Evolutionary conservation across 1,140 invertebrate genomes (phyloP).

Genomic region (Rhyacophila brunnea): DNA sequence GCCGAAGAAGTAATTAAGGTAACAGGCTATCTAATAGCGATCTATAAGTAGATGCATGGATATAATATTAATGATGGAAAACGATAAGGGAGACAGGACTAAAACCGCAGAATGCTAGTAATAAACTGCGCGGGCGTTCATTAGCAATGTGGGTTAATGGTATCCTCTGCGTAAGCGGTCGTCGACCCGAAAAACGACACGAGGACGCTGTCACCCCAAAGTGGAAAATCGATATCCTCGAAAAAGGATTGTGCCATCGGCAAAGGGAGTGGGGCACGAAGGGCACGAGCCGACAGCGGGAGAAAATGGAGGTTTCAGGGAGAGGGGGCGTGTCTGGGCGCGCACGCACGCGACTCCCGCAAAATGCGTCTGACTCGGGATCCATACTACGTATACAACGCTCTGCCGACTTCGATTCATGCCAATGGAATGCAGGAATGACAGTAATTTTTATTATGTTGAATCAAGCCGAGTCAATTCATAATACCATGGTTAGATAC

Average conservation of each 20-base stretch:
- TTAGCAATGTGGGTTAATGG: conserved; percentile 27
- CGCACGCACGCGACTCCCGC: conserved; percentile 11
- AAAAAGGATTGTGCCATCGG: conserved; percentile 19
- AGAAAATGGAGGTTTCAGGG: background rate
- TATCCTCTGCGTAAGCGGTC: conserved; percentile 16
- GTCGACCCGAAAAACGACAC: conserved; percentile 9
- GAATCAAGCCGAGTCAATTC: too few species aligned
- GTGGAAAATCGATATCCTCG: conserved; percentile 21
- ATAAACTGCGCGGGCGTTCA: conserved; percentile 9
- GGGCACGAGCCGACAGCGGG: background rate
- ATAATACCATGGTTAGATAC: too few species aligned
- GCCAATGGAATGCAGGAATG: too few species aligned
- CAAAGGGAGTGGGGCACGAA: conserved; percentile 1
- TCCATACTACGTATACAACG: too few species aligned
- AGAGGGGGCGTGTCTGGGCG: background rate
- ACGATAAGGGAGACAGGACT: too few species aligned
- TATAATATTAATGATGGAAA: too few species aligned
- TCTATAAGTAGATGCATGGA: too few species aligned
- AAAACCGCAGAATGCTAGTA: too few species aligned
- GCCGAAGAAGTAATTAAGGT: too few species aligned
- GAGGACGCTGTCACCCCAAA: conserved; percentile 1
- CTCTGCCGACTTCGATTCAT: too few species aligned
- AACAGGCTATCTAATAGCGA: too few species aligned
- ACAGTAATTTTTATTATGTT: too few species aligned
- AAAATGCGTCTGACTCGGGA: background rate